These are phyloP conservation scores for Achlya flavicornis DNA, from an alignment of 2,888 invertebrate genomes.

Conservation along the genomic window DNA sequence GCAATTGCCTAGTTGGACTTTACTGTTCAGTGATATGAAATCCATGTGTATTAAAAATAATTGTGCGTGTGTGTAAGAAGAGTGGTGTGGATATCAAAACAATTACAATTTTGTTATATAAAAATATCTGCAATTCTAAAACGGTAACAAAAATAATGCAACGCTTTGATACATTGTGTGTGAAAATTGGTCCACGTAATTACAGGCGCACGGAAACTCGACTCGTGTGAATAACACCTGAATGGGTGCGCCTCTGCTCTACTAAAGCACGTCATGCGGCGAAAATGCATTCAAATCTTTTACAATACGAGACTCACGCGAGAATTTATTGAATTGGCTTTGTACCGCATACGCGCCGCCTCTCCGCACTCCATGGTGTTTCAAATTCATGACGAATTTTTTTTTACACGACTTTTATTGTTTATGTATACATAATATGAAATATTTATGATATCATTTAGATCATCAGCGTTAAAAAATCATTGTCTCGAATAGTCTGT, in stretches of 20 bases:
- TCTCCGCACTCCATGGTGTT: constrained; percentile 59
- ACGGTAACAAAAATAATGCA: constrained; percentile 37
- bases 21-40: too few species aligned
- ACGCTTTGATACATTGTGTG: constrained; percentile 46
- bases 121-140: constrained; percentile 5
- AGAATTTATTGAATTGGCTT: constrained; percentile 76
- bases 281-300: constrained; percentile 75
- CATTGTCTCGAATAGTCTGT: too few species aligned
- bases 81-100: too few species aligned
- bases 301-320: constrained; percentile 59
- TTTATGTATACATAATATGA: too few species aligned
- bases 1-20: too few species aligned
- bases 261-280: constrained; percentile 54
- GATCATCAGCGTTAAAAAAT: too few species aligned
- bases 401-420: constrained; percentile 45
- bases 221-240: constrained; percentile 29
- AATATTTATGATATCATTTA: too few species aligned
- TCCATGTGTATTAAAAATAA: too few species aligned
- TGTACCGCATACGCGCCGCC: constrained; percentile 60
- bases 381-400: constrained; percentile 63
- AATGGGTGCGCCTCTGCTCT: constrained; percentile 29
- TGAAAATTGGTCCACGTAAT: constrained; percentile 44
- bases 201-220: constrained; percentile 37
- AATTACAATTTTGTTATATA: too few species aligned
- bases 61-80: too few species aligned